These are phyloP conservation scores for Caenorhabditis uteleia DNA, from an alignment of 2,888 invertebrate genomes.

Conservation along the genomic window DNA sequence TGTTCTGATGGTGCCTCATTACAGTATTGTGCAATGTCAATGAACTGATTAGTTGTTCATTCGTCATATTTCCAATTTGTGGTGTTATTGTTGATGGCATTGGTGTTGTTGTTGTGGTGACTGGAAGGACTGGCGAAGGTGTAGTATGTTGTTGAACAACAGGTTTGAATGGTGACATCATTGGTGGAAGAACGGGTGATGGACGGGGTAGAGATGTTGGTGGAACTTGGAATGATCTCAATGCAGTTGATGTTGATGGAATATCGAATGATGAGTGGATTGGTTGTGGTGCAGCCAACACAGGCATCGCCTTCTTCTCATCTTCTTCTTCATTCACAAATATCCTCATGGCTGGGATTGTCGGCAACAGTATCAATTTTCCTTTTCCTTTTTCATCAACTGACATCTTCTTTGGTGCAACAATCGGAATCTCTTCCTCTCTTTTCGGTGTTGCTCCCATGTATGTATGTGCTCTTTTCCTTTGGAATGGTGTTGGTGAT, in stretches of 20 bases:
- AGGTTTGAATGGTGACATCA: constrained; percentile 28
- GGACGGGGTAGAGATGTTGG: constrained; percentile 5
- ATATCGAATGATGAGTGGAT: constrained; percentile 1
- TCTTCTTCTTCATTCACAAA: constrained; percentile 41
- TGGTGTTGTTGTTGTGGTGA: not conserved
- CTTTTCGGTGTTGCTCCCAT: constrained; percentile 34
- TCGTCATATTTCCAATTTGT: constrained; percentile 19
- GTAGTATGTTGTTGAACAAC: constrained; percentile 4
- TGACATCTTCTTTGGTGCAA: constrained; percentile 34
- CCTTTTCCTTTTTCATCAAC: constrained; percentile 45
- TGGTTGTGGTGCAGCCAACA: not conserved
- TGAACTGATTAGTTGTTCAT: constrained; percentile 33
- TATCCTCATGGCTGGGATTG: constrained; percentile 51
- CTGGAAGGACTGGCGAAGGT: constrained; percentile 5
- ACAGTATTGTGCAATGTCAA: constrained; percentile 34
- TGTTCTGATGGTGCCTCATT: constrained; percentile 29
- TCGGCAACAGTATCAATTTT: constrained; percentile 44
- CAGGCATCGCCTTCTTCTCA: constrained; percentile 1
- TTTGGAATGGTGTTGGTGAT: constrained; percentile 19
- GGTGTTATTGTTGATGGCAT: too few relatives aligned
- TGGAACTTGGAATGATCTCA: constrained; percentile 20
- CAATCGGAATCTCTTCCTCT: constrained; percentile 25
- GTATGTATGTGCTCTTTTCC: constrained; percentile 49
- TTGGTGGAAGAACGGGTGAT: not conserved
- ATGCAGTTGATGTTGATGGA: constrained; percentile 15